A percentile compares a stretch with the other conserved stretches of the same genome.
These are phyloP conservation scores for Cydia amplana DNA, from an alignment of 1,140 invertebrate genomes.

Conservation along the genomic window DNA sequence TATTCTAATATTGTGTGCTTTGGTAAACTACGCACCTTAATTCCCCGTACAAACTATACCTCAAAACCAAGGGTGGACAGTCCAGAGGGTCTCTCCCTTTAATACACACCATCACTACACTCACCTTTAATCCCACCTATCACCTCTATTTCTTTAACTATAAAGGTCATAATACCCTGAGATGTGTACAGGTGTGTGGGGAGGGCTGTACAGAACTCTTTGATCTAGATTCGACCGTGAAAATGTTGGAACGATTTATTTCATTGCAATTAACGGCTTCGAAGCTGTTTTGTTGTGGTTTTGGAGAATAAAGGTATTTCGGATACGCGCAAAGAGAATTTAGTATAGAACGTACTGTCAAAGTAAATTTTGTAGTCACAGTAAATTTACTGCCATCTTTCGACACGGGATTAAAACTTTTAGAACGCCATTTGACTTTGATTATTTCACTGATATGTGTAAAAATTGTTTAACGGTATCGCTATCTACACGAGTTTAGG, in stretches of 20 bases:
- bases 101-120: constrained; percentile 12
- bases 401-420: too few relatives aligned
- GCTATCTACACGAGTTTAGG: too few relatives aligned
- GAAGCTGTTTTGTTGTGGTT: constrained; percentile 44
- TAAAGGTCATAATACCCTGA: not conserved
- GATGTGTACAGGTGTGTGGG: not conserved
- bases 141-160: constrained; percentile 12
- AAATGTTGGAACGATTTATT: constrained; percentile 66
- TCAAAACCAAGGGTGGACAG: constrained; percentile 45
- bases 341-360: too few relatives aligned
- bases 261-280: constrained; percentile 66
- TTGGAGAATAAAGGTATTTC: not conserved
- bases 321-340: not conserved
- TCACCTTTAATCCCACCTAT: constrained; percentile 29
- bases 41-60: constrained; percentile 35
- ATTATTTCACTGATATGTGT: too few relatives aligned
- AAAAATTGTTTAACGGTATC: too few relatives aligned
- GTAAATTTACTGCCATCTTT: too few relatives aligned
- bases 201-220: constrained; percentile 57
- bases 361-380: too few relatives aligned
- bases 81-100: constrained; percentile 42
- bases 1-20: too few relatives aligned
- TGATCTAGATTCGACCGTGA: constrained; percentile 74
- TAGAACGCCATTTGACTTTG: too few relatives aligned
- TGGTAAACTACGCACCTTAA: constrained; percentile 35